Conservation (phyloP, 2,888 invertebrate species). For the Amphipoea lucens region DNA sequence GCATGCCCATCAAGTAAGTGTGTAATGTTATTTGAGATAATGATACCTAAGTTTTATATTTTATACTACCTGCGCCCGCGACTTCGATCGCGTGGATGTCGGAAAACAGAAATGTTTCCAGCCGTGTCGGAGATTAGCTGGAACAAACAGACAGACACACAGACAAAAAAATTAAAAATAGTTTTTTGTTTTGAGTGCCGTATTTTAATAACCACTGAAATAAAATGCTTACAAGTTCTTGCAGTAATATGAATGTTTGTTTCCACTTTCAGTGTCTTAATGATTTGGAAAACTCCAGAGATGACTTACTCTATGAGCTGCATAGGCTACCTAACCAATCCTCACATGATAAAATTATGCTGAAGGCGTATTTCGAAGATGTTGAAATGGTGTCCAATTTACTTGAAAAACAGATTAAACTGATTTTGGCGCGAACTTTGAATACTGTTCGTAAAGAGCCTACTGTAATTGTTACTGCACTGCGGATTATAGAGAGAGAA, state of each 20-base stretch:
- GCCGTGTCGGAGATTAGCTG: background rate
- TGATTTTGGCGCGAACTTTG: slow-evolving; percentile 96
- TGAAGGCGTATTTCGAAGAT: slow-evolving; percentile 98
- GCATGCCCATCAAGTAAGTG: slow-evolving; percentile 95
- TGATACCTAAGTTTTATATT: background rate
- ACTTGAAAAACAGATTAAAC: slow-evolving; percentile 97
- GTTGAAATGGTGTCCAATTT: slow-evolving; percentile 97
- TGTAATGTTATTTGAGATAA: background rate
- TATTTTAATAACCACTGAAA: no score
- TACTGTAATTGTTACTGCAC: slow-evolving; percentile 98
- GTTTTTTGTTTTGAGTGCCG: no score
- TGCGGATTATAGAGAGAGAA: slow-evolving; percentile 98
- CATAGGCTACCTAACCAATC: slow-evolving; percentile 98
- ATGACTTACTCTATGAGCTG: slow-evolving; percentile 98
- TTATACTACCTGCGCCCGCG: background rate
- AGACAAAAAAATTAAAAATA: no score
- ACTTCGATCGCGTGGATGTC: background rate
- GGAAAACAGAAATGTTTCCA: background rate
- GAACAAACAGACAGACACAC: background rate
- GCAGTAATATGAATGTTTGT: background rate
- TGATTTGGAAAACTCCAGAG: slow-evolving; percentile 98
- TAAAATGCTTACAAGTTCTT: background rate
- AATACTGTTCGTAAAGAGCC: slow-evolving; percentile 98
- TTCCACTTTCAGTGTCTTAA: slow-evolving; percentile 92
- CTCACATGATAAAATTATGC: slow-evolving; percentile 96